Percentiles rank a stretch among this genome's conserved stretches.
Evolutionary conservation across 2,888 invertebrate species (phyloP).

Genomic region (Incurvaria masculella): DNA sequence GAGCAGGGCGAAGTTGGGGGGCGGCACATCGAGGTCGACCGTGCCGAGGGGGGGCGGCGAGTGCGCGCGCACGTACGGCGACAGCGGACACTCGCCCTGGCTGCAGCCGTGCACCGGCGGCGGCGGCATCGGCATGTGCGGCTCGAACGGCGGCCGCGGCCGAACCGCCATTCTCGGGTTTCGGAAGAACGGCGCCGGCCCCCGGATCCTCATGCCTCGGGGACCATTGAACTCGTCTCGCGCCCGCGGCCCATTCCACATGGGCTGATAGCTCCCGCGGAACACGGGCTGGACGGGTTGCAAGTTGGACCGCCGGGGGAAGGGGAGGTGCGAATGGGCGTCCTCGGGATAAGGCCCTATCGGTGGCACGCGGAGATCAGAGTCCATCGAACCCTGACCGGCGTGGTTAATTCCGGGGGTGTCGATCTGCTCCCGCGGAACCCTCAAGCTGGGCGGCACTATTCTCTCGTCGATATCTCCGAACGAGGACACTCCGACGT

Average conservation of each 20-base stretch:
- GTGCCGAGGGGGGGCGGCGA: conserved; percentile 42
- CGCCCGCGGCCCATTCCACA: conserved; percentile 38
- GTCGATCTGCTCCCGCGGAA: conserved; percentile 5
- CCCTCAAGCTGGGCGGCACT: conserved; percentile 23
- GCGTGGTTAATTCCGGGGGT: conserved; percentile 8
- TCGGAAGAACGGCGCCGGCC: conserved; percentile 32
- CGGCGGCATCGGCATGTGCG: conserved; percentile 26
- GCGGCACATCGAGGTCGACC: conserved; percentile 33
- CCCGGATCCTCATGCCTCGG: conserved; percentile 29
- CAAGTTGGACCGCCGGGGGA: conserved; percentile 2
- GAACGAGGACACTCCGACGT: conserved; percentile 39
- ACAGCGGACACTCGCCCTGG: conserved; percentile 36
- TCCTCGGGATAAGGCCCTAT: conserved; percentile 1
- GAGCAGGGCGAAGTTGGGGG: conserved; percentile 34
- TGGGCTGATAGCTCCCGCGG: conserved; percentile 23
- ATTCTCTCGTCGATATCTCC: conserved; percentile 54
- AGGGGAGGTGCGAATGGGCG: not conserved
- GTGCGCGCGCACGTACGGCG: conserved; percentile 31
- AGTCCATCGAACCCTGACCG: conserved; percentile 24
- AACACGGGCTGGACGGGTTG: conserved; percentile 10
- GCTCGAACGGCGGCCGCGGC: conserved; percentile 30
- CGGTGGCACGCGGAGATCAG: conserved; percentile 34
- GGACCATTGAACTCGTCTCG: conserved; percentile 34
- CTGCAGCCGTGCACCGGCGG: conserved; percentile 36
- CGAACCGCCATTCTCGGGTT: conserved; percentile 29